These are phyloP conservation scores for Saccopteryx leptura DNA, from an alignment of 2,113 vertebrate genomes.

Conservation along the genomic window DNA sequence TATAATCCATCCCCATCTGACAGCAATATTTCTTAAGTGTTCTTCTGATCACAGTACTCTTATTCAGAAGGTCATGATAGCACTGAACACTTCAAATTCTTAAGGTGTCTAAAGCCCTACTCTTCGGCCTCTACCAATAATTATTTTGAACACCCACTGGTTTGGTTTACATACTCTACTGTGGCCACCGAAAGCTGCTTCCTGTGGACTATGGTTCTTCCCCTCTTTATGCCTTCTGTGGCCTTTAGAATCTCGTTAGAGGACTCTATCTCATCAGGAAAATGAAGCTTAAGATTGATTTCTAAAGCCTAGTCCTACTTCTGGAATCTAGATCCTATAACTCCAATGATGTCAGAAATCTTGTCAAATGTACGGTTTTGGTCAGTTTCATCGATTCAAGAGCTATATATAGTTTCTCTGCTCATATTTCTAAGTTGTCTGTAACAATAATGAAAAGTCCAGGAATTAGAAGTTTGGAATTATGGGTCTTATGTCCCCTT, in stretches of 20 bases:
- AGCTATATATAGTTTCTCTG: background rate
- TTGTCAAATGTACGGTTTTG: background rate
- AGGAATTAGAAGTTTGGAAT: background rate
- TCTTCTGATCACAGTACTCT: background rate
- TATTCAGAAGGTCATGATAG: background rate
- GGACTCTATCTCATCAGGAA: background rate
- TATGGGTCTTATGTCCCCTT: background rate
- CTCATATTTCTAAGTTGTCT: conserved; percentile 35
- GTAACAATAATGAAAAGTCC: background rate
- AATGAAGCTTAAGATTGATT: background rate
- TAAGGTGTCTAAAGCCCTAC: background rate
- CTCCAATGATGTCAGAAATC: background rate
- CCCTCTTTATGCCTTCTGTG: background rate
- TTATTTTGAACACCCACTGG: background rate
- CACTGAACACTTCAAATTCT: background rate
- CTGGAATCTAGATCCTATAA: background rate
- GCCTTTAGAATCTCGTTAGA: background rate
- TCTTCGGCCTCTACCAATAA: background rate
- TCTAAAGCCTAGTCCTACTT: background rate
- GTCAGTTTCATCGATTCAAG: background rate
- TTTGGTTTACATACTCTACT: background rate
- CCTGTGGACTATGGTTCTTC: background rate
- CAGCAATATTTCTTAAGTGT: background rate
- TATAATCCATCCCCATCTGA: background rate
- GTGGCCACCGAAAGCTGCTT: background rate